Evolutionary conservation across 2,888 invertebrate genomes (phyloP).

Genomic region (Pemphredon lugubris): DNA sequence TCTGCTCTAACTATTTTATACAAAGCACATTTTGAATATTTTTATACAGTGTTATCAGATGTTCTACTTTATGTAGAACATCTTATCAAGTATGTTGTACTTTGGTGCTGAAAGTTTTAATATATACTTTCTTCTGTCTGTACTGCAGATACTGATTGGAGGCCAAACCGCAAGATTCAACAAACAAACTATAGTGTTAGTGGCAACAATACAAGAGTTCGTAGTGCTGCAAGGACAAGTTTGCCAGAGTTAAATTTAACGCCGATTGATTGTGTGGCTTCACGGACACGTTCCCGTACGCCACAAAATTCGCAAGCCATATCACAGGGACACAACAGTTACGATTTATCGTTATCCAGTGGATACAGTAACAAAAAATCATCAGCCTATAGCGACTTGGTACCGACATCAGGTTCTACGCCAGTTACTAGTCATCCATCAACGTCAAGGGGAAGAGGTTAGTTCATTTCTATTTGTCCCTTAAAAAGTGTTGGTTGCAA

Average conservation of each 20-base stretch:
- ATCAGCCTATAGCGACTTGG: conserved; percentile 66
- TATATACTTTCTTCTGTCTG: too few relatives aligned
- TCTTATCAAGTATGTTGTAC: too few relatives aligned
- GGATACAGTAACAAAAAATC: conserved; percentile 71
- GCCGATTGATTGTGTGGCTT: conserved; percentile 78
- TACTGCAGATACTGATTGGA: conserved; percentile 74
- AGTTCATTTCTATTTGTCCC: conserved; percentile 53
- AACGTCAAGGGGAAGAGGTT: conserved; percentile 79
- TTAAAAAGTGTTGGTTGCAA: conserved; percentile 51
- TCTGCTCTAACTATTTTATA: too few relatives aligned
- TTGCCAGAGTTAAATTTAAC: conserved; percentile 74
- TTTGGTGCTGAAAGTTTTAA: too few relatives aligned
- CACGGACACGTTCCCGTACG: conserved; percentile 79
- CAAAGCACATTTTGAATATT: too few relatives aligned
- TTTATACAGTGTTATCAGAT: too few relatives aligned
- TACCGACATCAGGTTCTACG: conserved; percentile 65
- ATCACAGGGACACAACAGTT: conserved; percentile 67
- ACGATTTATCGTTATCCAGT: conserved; percentile 69
- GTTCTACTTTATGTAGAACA: too few relatives aligned
- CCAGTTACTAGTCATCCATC: conserved; percentile 77
- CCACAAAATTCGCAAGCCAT: conserved; percentile 74
- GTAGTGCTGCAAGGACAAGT: conserved; percentile 68
- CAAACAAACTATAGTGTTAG: conserved; percentile 68
- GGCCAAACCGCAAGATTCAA: conserved; percentile 75
- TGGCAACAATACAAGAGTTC: conserved; percentile 71